Evolutionary conservation across 1,140 invertebrate genomes (phyloP).

Genomic region (Lepidurus apus): DNA sequence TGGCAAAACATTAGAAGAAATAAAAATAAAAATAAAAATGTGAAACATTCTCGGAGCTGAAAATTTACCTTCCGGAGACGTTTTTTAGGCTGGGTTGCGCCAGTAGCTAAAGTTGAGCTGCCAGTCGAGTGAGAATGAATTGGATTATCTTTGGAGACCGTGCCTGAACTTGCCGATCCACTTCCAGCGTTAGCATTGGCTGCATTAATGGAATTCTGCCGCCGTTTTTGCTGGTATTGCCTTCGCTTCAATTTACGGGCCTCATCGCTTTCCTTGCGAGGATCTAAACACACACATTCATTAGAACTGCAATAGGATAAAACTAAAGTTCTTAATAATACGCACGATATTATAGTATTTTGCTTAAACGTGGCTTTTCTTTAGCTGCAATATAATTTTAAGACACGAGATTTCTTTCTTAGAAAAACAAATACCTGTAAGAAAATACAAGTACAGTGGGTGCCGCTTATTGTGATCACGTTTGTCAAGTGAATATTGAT

Average conservation of each 20-base stretch:
- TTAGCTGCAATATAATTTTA: no score
- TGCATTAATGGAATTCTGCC: slow-evolving; percentile 52
- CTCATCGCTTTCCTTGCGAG: slow-evolving; percentile 46
- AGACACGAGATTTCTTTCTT: no score
- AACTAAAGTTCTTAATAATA: no score
- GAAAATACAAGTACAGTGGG: no score
- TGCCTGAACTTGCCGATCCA: not conserved
- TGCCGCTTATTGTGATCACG: no score
- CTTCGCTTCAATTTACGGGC: slow-evolving; percentile 71
- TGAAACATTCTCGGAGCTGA: not conserved
- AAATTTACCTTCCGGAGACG: slow-evolving; percentile 47
- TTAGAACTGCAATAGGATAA: not conserved
- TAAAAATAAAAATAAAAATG: not conserved
- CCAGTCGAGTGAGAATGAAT: not conserved
- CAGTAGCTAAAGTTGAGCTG: not conserved
- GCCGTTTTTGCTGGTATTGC: slow-evolving; percentile 75
- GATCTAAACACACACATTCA: not conserved
- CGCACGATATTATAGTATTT: no score
- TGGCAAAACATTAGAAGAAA: not conserved
- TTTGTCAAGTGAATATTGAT: no score
- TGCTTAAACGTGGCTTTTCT: no score
- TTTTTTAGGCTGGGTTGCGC: slow-evolving; percentile 57
- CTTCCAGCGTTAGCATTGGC: not conserved
- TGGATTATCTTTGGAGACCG: not conserved
- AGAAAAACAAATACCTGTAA: no score